Base-by-base conservation (phyloP, 2,797 vertebrate species). In the Florisuga fusca region DNA sequence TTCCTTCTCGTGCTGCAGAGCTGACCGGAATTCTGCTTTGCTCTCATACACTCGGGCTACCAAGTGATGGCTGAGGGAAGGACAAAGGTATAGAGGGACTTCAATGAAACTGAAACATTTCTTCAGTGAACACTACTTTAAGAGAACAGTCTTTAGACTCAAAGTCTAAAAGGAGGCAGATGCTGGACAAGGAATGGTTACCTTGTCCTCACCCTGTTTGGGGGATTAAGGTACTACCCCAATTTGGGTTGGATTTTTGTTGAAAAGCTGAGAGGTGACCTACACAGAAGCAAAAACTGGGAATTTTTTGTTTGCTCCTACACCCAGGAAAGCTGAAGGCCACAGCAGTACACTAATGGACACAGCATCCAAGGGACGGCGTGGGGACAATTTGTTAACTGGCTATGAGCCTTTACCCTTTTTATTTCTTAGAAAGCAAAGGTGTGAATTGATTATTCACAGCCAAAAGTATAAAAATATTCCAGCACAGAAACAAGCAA, bases 1-100 rank as follows among this genome's bases (percentile, higher is more conserved):
- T 87, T 99, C 99, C 94, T 99, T 99, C 97, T 99, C 99, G 0
- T 99, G 99, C 98, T 99, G 99, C 68, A 99, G 98, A 7, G 99
- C 99, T 0, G 99, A 99, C 79, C 99, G 99, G 97, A 99, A 99
- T 94, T 99, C 99, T 0, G 99, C 99, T 97, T 99, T 99, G 98
- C 99, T 99, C 97, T 99, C 99, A 1, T 99, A 99, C 84, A 99
- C 99, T 36, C 99, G 98, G 12, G 99, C 99, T 8, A 99, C 99
- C 88, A 99, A 97, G 98, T 99, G 99, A 97, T 99, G 99, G 96
- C 99, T 99, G 95, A 50, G 48, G 77, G 80, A 78, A 64, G 33
- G 19, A 90, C 57, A 10, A 48, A 45, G 11, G 23, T 36, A 59
- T 21, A 68, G 26, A 87, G 64, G 58, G 6, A n/a, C 18, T 16